phyloP scores from a whole-genome alignment of 2,888 invertebrate species.

The Microctonus hyperodae region DNA sequence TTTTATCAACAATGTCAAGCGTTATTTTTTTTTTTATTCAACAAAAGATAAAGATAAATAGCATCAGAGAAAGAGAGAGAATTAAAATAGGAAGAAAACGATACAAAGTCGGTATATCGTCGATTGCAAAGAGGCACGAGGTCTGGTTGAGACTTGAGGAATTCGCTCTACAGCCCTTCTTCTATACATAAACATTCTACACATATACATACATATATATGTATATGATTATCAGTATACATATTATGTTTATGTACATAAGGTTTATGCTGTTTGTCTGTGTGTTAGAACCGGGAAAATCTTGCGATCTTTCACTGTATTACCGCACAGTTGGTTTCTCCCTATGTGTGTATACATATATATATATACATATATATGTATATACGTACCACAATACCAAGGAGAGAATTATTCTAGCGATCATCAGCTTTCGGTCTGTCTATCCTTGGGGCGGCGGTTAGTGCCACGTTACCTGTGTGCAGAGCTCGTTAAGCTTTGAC shows the following conservation, averaged over 20 bases:
- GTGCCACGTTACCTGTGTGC: constrained; percentile 27
- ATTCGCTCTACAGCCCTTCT: constrained; percentile 21
- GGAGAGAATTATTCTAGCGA: constrained; percentile 32
- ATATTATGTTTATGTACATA: no score
- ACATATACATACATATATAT: background rate
- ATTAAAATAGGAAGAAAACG: constrained; percentile 1
- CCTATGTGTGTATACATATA: constrained; percentile 4
- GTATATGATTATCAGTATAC: no score
- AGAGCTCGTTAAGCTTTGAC: constrained; percentile 32
- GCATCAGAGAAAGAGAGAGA: background rate
- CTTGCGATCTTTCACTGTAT: background rate
- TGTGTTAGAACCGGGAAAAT: constrained; percentile 21
- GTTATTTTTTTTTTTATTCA: no score
- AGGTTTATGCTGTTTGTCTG: no score
- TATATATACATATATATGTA: no score
- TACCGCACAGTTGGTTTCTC: constrained; percentile 20
- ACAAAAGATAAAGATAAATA: background rate
- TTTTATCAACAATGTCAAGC: constrained; percentile 28
- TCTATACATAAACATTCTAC: background rate
- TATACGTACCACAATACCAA: no score
- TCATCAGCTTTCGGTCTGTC: constrained; percentile 31
- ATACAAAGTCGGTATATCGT: constrained; percentile 29
- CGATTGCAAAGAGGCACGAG: constrained; percentile 23
- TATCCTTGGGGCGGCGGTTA: constrained; percentile 29
- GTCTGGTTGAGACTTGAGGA: constrained; percentile 24